A percentile compares a stretch with the other conserved stretches of the same genome.
Evolutionary conservation across 2,797 vertebrate genomes (phyloP).

Genomic region (Dipus sagitta): DNA sequence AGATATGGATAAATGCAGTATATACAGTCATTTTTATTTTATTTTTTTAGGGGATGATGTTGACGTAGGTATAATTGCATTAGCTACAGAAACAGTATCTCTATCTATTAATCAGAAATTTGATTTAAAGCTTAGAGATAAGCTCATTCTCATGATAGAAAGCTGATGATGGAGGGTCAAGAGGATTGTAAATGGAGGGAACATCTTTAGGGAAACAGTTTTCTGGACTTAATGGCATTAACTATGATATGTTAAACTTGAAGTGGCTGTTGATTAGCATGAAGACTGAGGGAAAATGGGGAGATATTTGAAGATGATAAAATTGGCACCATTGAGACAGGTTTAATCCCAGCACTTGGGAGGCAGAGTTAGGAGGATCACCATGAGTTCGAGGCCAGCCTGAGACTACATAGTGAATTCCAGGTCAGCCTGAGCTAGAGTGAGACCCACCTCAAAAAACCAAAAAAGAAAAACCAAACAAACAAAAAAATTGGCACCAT

Average conservation of each 20-base stretch:
- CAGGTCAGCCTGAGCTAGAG: no score
- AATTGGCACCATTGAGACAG: slow-evolving; percentile 39
- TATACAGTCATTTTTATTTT: slow-evolving; percentile 63
- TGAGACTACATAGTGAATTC: no score
- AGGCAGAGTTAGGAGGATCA: no score
- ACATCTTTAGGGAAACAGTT: slow-evolving; percentile 82
- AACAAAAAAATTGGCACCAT: slow-evolving; percentile 45
- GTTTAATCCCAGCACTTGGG: no score
- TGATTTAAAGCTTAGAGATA: slow-evolving; percentile 69
- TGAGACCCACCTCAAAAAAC: no score
- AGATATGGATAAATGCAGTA: slow-evolving; percentile 79
- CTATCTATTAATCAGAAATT: slow-evolving; percentile 78
- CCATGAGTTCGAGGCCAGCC: no score
- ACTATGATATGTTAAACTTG: slow-evolving; percentile 82
- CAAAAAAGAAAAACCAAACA: no score
- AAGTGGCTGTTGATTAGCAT: slow-evolving; percentile 82
- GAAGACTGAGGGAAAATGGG: slow-evolving; percentile 63
- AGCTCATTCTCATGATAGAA: slow-evolving; percentile 68
- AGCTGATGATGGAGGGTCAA: slow-evolving; percentile 67
- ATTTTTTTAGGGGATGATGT: slow-evolving; percentile 47
- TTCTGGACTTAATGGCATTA: slow-evolving; percentile 83
- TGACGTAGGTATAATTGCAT: slow-evolving; percentile 80
- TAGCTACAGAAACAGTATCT: slow-evolving; percentile 76
- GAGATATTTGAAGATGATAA: slow-evolving; percentile 77
- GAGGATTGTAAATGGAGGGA: slow-evolving; percentile 70